phyloP scores from a whole-genome alignment of 2,113 vertebrate genomes.

The Pandion haliaetus region DNA sequence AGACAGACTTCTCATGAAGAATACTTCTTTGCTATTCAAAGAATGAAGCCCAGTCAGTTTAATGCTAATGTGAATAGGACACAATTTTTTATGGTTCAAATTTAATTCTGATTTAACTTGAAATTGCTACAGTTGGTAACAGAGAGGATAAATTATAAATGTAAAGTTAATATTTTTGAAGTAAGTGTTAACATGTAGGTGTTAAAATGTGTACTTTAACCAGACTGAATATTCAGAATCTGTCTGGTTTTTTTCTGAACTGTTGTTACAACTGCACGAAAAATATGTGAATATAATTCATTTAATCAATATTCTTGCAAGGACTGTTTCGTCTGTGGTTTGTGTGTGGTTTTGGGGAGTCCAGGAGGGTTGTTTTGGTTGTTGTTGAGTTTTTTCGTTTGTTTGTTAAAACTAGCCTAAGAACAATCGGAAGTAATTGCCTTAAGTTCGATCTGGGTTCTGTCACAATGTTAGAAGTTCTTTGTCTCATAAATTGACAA shows the following conservation, averaged over 20 bases:
- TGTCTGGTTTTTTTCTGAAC: background rate
- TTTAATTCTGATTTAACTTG: background rate
- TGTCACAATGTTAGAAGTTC: slow-evolving; percentile 24
- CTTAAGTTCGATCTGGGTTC: slow-evolving; percentile 18
- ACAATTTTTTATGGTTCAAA: background rate
- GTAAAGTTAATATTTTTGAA: background rate
- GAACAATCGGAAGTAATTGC: background rate
- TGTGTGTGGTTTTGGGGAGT: background rate
- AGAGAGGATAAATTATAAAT: background rate
- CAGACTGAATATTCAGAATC: background rate
- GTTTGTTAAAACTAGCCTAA: background rate
- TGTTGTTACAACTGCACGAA: background rate
- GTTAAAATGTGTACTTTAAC: background rate
- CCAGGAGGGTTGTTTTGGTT: background rate
- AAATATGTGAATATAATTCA: background rate
- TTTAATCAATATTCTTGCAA: background rate
- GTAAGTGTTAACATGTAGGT: background rate
- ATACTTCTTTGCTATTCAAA: background rate
- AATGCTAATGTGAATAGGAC: background rate
- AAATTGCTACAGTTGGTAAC: background rate
- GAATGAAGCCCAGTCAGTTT: background rate
- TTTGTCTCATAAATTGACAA: slow-evolving; percentile 34
- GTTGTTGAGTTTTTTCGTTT: background rate
- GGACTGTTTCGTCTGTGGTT: background rate
- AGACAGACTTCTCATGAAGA: background rate